phyloP scores from a whole-genome alignment of 2,888 invertebrate genomes.

The Melikaiella ostensackeni region DNA sequence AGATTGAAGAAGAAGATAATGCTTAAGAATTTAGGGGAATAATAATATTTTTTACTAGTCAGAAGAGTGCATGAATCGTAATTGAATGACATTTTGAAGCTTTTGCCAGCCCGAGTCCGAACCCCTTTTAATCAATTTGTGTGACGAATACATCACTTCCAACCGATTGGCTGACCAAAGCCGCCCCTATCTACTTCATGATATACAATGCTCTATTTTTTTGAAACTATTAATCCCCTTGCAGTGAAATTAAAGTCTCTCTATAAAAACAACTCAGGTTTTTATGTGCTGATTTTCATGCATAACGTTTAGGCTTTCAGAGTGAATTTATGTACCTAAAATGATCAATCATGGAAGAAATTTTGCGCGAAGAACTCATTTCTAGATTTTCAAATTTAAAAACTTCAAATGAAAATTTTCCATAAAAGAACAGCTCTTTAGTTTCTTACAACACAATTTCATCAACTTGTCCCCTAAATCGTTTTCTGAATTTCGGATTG shows the following conservation, averaged over 20 bases:
- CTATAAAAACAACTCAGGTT: not conserved
- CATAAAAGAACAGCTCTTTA: not conserved
- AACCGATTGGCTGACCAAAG: conserved; percentile 38
- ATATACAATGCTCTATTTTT: conserved; percentile 12
- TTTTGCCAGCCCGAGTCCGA: conserved; percentile 19
- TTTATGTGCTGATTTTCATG: not conserved
- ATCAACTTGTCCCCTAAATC: not conserved
- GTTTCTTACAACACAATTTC: not conserved
- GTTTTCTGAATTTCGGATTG: not conserved
- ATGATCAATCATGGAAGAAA: too few species aligned
- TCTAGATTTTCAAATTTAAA: too few species aligned
- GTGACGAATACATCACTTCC: conserved; percentile 37
- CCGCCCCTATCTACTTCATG: conserved; percentile 23
- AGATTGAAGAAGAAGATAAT: not conserved
- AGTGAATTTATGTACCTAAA: not conserved
- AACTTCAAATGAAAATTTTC: not conserved
- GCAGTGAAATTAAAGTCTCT: not conserved
- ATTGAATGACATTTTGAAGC: conserved; percentile 19
- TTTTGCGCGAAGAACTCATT: too few species aligned
- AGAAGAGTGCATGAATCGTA: conserved; percentile 20
- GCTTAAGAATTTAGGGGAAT: conserved; percentile 4
- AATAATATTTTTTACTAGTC: conserved; percentile 29
- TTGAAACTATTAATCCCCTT: not conserved
- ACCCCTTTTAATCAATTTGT: conserved; percentile 39
- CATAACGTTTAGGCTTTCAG: not conserved